These are phyloP conservation scores for Crossoptilon crossoptilon DNA, from an alignment of 2,797 vertebrate species.

Conservation along the genomic window DNA sequence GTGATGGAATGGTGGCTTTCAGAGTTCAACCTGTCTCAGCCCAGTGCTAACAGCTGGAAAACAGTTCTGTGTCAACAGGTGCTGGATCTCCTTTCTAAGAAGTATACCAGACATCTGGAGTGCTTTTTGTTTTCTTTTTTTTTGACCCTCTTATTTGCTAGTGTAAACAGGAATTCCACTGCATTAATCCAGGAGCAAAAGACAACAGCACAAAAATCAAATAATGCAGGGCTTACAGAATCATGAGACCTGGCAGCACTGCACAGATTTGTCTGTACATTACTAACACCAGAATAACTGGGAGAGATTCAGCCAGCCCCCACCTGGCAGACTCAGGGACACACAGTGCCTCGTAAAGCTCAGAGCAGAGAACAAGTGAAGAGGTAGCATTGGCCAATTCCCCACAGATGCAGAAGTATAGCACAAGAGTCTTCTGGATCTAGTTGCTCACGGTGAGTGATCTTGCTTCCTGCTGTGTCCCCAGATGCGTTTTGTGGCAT, in stretches of 20 bases:
- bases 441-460: not conserved
- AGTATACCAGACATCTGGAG: not conserved
- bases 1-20: not conserved
- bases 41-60: not conserved
- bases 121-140: too few relatives aligned
- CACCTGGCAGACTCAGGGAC: not conserved
- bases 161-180: not conserved
- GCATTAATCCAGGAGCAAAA: not conserved
- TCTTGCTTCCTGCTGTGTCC: not conserved
- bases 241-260: not conserved
- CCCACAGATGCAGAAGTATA: not conserved
- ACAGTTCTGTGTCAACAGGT: not conserved
- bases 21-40: fast-evolving
- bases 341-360: not conserved
- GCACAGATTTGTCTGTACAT: not conserved
- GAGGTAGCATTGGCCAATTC: not conserved
- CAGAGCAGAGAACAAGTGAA: not conserved
- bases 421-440: not conserved
- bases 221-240: conserved; percentile 5
- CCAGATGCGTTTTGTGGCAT: not conserved
- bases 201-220: not conserved
- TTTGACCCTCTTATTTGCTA: not conserved
- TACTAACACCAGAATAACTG: not conserved
- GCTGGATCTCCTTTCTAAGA: not conserved
- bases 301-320: not conserved